Conservation (phyloP, 2,888 invertebrate species). For the Hofmannophila pseudospretella region DNA sequence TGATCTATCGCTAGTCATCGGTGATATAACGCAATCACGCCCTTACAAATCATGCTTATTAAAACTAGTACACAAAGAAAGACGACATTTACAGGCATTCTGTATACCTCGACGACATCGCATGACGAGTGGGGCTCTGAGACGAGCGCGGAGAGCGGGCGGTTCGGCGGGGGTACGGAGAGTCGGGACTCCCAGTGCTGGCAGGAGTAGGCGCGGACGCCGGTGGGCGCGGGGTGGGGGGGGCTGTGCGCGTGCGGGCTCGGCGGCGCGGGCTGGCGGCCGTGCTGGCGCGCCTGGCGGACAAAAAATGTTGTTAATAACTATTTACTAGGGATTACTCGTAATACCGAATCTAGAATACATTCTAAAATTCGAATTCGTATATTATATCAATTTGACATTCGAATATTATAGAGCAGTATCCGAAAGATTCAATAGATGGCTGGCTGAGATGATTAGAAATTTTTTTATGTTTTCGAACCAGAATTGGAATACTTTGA, state of each 20-base stretch:
- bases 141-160: constrained; percentile 69
- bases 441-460: no score
- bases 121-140: constrained; percentile 63
- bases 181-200: constrained; percentile 79
- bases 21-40: constrained; percentile 9
- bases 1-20: no score
- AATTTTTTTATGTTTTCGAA: no score
- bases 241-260: constrained; percentile 73
- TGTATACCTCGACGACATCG: constrained; percentile 69
- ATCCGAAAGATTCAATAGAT: no score
- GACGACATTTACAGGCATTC: constrained; percentile 44
- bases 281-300: constrained; percentile 73
- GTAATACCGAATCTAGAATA: no score
- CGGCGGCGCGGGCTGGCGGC: constrained; percentile 73
- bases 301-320: background rate
- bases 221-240: constrained; percentile 74
- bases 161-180: constrained; percentile 66
- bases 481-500: no score
- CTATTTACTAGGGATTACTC: no score
- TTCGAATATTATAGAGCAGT: no score
- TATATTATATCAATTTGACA: no score
- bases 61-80: constrained; percentile 30
- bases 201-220: constrained; percentile 79
- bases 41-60: constrained; percentile 36
- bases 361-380: no score